Base-by-base conservation (phyloP, 2,888 invertebrate species). In the Cylloceria caligata region DNA sequence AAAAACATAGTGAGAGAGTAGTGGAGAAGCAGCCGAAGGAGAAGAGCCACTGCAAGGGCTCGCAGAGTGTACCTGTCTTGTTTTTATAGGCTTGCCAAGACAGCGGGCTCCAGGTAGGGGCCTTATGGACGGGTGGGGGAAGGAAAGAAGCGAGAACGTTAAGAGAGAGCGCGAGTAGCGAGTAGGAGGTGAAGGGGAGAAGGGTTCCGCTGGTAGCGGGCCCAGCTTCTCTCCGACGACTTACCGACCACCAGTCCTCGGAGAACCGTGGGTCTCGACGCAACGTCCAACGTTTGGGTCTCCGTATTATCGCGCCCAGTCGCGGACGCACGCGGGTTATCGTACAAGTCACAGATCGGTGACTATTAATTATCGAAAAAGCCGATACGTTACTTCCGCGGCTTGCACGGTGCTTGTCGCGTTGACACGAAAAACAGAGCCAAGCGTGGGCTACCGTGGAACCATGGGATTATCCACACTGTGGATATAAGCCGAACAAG, bases 1-100 rank as follows among this genome's bases (percentile, higher is more conserved):
- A 80, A 30, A 65, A 77, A 84, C 52, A 21, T 71, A 78, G 81
- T 60, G 68, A 69, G 79, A 69, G 57, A 34, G 49, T 19, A 67
- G 76, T 36, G 80, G 73, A 73, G 88, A 90, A 90, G 90, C 88
- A 87, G 87, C 88, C 86, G 89, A 90, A 89, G 90, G 89, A 87
- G 89, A 91, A 88, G 90, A 92, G 92, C 92, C 92, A 92, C 92
- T 89, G 92, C 90, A 91, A 91, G 90, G 91, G 91, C 88, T 89
- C 89, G 86, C 90, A 89, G 91, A 92, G 92, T 92, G 92, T 92
- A 92, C 91, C 92, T 91, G 92, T 92, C 92, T 92, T 92, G 92
- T 92, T 92, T 92, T 92, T 92, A 91, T 92, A 92, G 91, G 91
- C 90, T 90, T 89, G 87, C 89, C 90, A 88, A 90, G 91, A 89